Conservation (phyloP, 1,140 invertebrate genomes). For the Coptotermes formosanus region DNA sequence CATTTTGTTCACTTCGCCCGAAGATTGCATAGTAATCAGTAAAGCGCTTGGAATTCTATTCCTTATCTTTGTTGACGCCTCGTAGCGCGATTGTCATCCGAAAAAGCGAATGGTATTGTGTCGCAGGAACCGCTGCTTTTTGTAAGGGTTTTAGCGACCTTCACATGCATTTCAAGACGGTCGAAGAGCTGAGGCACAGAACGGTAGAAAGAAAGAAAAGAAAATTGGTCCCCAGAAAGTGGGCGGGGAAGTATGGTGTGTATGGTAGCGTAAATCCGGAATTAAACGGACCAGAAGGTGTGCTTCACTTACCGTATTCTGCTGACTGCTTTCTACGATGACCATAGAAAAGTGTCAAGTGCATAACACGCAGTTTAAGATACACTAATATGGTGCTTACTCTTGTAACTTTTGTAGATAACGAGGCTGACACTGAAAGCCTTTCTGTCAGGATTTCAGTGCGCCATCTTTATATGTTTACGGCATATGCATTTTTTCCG, state of each 20-base stretch:
- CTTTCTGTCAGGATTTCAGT: no score
- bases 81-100: no score
- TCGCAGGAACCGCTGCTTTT: not conserved
- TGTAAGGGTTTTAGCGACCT: not conserved
- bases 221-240: not conserved
- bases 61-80: no score
- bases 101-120: no score
- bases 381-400: no score
- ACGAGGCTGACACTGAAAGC: no score
- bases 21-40: no score
- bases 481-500: no score
- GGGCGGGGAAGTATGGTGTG: not conserved
- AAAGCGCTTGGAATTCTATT: no score
- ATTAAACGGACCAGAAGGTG: not conserved
- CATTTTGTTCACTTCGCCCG: no score
- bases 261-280: not conserved
- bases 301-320: not conserved
- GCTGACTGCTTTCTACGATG: not conserved
- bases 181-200: not conserved
- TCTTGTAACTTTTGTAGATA: not conserved
- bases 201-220: not conserved
- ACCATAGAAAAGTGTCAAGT: not conserved
- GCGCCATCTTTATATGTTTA: no score
- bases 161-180: not conserved
- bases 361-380: not conserved